A percentile compares a stretch with the other conserved stretches of the same genome.
These are phyloP conservation scores for Chrysodeixis includens DNA, from an alignment of 2,888 invertebrate genomes.

Conservation along the genomic window DNA sequence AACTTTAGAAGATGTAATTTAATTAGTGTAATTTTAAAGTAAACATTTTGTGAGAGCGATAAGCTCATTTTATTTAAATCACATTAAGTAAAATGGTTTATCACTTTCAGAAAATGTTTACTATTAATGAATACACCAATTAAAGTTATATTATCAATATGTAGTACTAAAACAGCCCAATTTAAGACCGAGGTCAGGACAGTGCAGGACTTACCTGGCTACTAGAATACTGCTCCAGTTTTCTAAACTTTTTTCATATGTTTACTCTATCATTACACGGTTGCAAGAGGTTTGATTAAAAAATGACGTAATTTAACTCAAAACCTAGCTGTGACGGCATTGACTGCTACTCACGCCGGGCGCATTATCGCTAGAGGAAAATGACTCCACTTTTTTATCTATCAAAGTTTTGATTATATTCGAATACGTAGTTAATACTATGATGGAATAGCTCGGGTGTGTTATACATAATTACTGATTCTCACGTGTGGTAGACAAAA, in stretches of 20 bases:
- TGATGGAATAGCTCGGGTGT: background rate
- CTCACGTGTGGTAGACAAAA: background rate
- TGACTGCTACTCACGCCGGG: background rate
- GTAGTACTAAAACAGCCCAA: background rate
- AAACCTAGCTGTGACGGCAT: background rate
- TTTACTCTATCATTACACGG: too few relatives aligned
- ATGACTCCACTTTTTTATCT: slow-evolving; percentile 1
- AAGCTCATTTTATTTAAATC: too few relatives aligned
- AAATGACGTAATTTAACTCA: too few relatives aligned
- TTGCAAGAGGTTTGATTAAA: too few relatives aligned
- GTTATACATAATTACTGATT: background rate
- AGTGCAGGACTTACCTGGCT: background rate
- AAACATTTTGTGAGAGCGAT: too few relatives aligned
- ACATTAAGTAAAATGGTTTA: too few relatives aligned
- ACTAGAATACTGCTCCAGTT: background rate
- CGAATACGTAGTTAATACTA: background rate
- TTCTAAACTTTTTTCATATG: background rate
- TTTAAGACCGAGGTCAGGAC: background rate
- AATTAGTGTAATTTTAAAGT: too few relatives aligned
- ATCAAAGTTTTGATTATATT: background rate
- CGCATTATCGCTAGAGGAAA: slow-evolving; percentile 1
- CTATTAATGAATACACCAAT: background rate
- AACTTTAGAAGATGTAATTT: background rate
- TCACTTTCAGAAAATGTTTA: background rate
- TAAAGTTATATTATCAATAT: background rate